These are phyloP conservation scores for Toxotes jaculatrix DNA, from an alignment of 2,113 vertebrate genomes.

Conservation along the genomic window DNA sequence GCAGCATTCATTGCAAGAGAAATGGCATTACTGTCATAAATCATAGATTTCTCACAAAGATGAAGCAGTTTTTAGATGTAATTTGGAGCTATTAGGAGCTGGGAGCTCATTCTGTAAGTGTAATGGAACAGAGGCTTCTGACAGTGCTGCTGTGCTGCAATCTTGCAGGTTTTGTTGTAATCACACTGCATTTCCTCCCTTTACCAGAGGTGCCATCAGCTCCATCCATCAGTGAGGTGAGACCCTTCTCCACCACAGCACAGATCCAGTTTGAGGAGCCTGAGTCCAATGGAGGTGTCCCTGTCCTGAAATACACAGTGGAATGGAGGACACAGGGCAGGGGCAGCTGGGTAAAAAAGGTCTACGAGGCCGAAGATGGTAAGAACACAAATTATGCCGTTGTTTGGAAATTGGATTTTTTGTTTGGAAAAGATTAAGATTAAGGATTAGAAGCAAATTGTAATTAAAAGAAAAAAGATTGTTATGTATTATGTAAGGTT, in stretches of 20 bases:
- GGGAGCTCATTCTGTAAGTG: constrained; percentile 9
- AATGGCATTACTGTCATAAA: constrained; percentile 8
- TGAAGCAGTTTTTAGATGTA: constrained; percentile 3
- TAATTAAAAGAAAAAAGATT: too few relatives aligned
- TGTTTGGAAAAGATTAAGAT: too few relatives aligned
- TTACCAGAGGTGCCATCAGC: constrained; percentile 93
- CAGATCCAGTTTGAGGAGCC: constrained; percentile 93
- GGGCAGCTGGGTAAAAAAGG: constrained; percentile 85
- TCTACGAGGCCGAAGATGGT: constrained; percentile 91
- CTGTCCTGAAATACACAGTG: constrained; percentile 91
- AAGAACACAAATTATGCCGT: constrained; percentile 42
- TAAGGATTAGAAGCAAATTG: too few relatives aligned
- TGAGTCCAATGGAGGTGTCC: constrained; percentile 93
- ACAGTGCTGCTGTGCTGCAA: constrained; percentile 32
- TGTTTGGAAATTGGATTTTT: too few relatives aligned
- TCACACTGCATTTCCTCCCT: constrained; percentile 9
- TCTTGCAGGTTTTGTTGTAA: constrained; percentile 32
- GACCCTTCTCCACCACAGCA: constrained; percentile 94
- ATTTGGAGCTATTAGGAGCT: constrained; percentile 21
- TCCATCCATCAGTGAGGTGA: constrained; percentile 89
- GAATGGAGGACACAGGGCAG: constrained; percentile 88
- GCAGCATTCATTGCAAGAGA: not conserved
- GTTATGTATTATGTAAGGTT: too few relatives aligned
- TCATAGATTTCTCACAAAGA: constrained; percentile 10
- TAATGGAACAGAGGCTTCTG: constrained; percentile 26